Percentiles rank a stretch among this genome's conserved stretches.
These are phyloP conservation scores for Ochotona princeps DNA, from an alignment of 2,113 vertebrate species.

Conservation along the genomic window DNA sequence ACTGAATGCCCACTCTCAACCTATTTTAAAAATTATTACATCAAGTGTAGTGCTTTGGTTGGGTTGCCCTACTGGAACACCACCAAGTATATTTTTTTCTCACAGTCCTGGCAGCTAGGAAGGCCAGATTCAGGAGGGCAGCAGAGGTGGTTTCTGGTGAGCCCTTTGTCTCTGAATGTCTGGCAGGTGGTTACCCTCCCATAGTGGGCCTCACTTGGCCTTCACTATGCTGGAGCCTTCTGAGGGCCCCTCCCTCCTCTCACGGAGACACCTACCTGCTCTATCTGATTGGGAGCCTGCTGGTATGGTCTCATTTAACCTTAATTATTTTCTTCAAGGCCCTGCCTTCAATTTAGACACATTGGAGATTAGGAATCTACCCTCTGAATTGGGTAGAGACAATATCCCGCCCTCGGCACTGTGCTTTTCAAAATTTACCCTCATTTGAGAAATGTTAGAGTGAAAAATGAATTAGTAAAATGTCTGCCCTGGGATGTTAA, in stretches of 20 bases:
- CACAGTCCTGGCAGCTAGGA: background rate
- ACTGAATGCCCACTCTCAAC: too few species aligned
- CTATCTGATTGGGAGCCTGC: background rate
- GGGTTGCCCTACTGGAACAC: background rate
- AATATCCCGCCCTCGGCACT: background rate
- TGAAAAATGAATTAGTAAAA: slow-evolving; percentile 30
- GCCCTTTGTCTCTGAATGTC: background rate
- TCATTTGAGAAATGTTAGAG: background rate
- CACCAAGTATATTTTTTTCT: background rate
- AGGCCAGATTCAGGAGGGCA: background rate
- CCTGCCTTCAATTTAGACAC: background rate
- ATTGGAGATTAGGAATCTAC: background rate
- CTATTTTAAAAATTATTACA: background rate
- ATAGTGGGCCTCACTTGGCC: background rate
- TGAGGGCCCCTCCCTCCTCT: too few species aligned
- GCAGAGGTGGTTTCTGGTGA: background rate
- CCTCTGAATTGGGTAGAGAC: background rate
- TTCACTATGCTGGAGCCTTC: background rate
- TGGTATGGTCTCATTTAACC: background rate
- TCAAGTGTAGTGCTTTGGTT: background rate
- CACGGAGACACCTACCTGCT: background rate
- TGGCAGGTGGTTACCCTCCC: background rate
- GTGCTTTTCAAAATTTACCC: background rate
- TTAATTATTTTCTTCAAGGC: background rate
- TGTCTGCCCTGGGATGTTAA: background rate